These are phyloP conservation scores for Zonitis immaculata DNA, from an alignment of 2,888 invertebrate species.

Conservation along the genomic window DNA sequence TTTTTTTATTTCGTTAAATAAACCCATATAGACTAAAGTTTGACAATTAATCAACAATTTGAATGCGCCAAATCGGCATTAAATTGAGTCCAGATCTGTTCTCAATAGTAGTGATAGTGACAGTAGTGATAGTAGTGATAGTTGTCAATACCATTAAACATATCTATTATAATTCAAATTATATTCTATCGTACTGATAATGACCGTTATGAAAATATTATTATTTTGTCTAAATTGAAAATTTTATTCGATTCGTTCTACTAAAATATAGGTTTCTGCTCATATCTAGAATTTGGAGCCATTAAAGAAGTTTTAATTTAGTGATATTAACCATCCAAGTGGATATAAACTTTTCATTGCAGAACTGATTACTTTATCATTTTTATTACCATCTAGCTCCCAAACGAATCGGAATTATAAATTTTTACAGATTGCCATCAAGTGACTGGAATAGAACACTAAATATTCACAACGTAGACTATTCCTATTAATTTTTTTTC, in stretches of 20 bases:
- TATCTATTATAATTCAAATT: conserved; percentile 6
- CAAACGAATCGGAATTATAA: conserved; percentile 9
- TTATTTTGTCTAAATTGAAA: no score
- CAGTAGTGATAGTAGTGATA: no score
- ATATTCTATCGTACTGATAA: neutral
- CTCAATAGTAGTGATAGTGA: no score
- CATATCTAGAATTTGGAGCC: conserved; percentile 24
- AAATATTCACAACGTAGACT: neutral
- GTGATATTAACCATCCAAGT: conserved; percentile 22
- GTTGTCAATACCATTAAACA: conserved; percentile 8
- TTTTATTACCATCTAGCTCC: conserved; percentile 29
- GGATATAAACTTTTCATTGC: conserved; percentile 32
- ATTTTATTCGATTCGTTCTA: no score
- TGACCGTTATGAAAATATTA: no score
- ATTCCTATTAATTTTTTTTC: no score
- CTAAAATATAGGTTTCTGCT: conserved; percentile 11
- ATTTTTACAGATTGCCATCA: conserved; percentile 2
- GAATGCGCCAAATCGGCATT: neutral
- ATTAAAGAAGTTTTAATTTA: conserved; percentile 28
- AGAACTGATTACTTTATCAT: conserved; percentile 32
- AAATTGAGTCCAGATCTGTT: conserved; percentile 7
- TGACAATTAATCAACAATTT: neutral
- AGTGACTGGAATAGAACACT: neutral
- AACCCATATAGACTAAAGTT: neutral
- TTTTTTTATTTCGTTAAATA: neutral